Evolutionary conservation across 2,113 vertebrate species (phyloP), one percentile per base, ranked within the genome.

Genomic region (Opisthocomus hoazin): DNA sequence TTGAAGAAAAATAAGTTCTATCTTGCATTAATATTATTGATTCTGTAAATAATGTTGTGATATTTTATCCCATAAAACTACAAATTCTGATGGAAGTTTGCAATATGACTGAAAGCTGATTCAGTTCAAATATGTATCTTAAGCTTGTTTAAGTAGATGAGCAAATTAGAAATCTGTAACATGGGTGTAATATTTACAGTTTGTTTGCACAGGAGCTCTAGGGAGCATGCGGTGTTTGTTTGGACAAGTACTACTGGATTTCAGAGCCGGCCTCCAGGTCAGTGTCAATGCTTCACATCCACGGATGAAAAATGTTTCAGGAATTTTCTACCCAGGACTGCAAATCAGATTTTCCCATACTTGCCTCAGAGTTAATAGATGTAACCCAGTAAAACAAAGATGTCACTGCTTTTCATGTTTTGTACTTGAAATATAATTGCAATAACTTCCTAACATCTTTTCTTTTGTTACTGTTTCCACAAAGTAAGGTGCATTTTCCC

Each of bases 231-330:
- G 64, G 39, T 93, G 69, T 94, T 93, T 97, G 95, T 96, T 97
- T 97, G 84, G 76, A 96, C 95, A 97, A 96, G 71, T 96, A 96
- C 94, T 97, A 57, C 96, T 96, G 73, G 79, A 75, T 91, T 93
- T 93, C 94, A 93, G 89, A 93, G 65, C 65, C 95, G 84, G 71
- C 75, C 88, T 22, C 56, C 50, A 65, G 96, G 96, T 96, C 97
- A 95, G 39, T 39, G 36, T 95, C 91, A 96, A 66, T 83, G 84
- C 70, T 85, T 92, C 37, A 23, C 85, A 69, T 46, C 68, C 34
- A 2, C 0, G 32, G 65, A 41, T 30, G 27, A 85, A 89, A 93
- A 87, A 83, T 12, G 32, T 80, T 95, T 75, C 51, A 83, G 89
- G 88, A 96, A 83, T 95, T 91, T 96, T 86, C 51, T 91, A 6